A percentile compares a stretch with the other conserved stretches of the same genome.
These are phyloP conservation scores for Phylloscopus trochilus DNA, from an alignment of 2,113 vertebrate genomes.

Conservation along the genomic window DNA sequence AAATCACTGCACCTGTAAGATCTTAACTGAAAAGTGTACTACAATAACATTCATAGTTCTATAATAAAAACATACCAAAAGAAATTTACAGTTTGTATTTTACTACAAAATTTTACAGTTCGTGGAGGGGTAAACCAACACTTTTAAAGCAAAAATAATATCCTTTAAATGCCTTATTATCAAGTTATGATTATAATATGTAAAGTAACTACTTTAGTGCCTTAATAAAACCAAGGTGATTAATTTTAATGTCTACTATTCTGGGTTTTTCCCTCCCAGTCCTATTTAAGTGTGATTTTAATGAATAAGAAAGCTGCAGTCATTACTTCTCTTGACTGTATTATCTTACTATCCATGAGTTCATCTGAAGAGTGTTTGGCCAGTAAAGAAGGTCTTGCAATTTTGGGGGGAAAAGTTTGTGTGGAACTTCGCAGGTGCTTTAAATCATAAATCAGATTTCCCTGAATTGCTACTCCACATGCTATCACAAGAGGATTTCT, in stretches of 20 bases:
- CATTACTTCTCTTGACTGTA: neutral
- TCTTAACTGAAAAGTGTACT: neutral
- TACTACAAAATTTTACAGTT: neutral
- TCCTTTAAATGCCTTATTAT: neutral
- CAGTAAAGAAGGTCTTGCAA: neutral
- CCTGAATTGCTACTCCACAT: neutral
- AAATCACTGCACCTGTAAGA: neutral
- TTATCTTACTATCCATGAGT: accelerated
- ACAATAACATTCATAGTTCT: neutral
- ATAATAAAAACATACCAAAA: neutral
- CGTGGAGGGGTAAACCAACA: neutral
- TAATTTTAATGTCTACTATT: neutral
- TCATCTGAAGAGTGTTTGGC: neutral
- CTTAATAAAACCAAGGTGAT: neutral
- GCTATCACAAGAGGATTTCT: neutral
- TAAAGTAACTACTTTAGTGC: neutral
- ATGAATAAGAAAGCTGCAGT: neutral
- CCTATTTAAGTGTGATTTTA: neutral
- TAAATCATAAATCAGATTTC: neutral
- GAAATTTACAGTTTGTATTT: neutral
- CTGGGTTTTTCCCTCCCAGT: neutral
- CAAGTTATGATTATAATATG: neutral
- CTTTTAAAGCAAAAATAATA: neutral
- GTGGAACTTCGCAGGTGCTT: neutral
- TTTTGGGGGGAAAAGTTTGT: neutral